Evolutionary conservation across 2,797 vertebrate species (phyloP).

Genomic region (Lepilemur septentrionalis): DNA sequence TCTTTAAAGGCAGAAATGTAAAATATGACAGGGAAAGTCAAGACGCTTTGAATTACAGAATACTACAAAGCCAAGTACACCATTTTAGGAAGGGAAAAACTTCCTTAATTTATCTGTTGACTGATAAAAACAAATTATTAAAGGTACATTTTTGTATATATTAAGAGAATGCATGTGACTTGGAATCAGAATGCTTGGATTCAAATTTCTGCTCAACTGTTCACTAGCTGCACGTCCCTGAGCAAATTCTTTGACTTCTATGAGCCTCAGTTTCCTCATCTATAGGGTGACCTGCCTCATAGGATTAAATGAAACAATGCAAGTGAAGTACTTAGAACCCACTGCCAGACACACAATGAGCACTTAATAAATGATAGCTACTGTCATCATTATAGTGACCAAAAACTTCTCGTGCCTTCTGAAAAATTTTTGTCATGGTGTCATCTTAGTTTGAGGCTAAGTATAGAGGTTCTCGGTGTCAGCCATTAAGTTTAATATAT

Average conservation of each 20-base stretch:
- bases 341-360: neutral
- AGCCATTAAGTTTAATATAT: neutral
- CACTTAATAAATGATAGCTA: neutral
- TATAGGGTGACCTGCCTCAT: neutral
- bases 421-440: neutral
- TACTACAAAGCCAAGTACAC: neutral
- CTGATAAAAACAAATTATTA: neutral
- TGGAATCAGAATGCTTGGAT: neutral
- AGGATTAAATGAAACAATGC: neutral
- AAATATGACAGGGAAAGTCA: neutral
- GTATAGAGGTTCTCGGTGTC: slow-evolving; percentile 14
- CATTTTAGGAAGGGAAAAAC: slow-evolving; percentile 3
- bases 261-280: neutral
- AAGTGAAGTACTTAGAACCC: neutral
- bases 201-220: neutral
- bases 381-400: neutral
- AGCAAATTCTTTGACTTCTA: neutral
- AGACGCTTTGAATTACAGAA: slow-evolving; percentile 25
- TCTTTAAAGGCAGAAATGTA: slow-evolving; percentile 19
- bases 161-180: neutral
- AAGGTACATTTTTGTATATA: neutral
- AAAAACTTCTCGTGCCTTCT: neutral
- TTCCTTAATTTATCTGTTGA: neutral
- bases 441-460: neutral
- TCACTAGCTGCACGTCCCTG: neutral